phyloP scores from a whole-genome alignment of 2,797 vertebrate genomes.

The Pseudochirops corinnae region DNA sequence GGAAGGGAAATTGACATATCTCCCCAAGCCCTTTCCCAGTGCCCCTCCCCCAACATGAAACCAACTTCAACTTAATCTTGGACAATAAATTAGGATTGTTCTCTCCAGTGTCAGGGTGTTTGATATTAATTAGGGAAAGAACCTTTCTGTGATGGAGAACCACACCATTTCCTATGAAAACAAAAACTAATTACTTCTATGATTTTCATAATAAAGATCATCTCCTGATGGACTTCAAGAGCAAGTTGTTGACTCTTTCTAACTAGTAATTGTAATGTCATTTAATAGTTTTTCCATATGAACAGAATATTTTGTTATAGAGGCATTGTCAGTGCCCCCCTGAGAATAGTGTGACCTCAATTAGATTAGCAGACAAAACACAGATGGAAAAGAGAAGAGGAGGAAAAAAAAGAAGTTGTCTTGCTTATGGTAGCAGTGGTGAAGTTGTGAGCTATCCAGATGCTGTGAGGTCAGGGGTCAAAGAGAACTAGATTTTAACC shows the following conservation, averaged over 20 bases:
- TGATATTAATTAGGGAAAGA: slow-evolving; percentile 23
- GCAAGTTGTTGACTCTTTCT: slow-evolving; percentile 25
- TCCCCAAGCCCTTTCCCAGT: neutral
- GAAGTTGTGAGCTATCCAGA: neutral
- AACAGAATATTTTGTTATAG: neutral
- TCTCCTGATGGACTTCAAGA: slow-evolving; percentile 26
- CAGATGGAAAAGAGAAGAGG: neutral
- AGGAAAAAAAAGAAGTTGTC: neutral
- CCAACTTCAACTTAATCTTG: neutral
- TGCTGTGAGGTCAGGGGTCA: neutral
- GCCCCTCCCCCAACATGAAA: neutral
- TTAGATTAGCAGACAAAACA: neutral
- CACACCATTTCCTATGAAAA: slow-evolving; percentile 8
- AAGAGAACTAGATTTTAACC: neutral
- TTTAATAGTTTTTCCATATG: neutral
- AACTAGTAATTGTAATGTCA: slow-evolving; percentile 25
- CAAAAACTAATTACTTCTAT: neutral
- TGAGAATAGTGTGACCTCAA: neutral
- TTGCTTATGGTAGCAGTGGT: neutral
- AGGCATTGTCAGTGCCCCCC: neutral
- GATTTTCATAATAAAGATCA: neutral
- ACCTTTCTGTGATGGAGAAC: slow-evolving; percentile 4
- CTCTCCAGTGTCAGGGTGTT: neutral
- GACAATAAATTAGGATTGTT: slow-evolving; percentile 35
- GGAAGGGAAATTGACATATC: neutral